A percentile compares a stretch with the other conserved stretches of the same genome.
Conservation (phyloP, 1,140 invertebrate species). For the Polypedilum pembai region DNA sequence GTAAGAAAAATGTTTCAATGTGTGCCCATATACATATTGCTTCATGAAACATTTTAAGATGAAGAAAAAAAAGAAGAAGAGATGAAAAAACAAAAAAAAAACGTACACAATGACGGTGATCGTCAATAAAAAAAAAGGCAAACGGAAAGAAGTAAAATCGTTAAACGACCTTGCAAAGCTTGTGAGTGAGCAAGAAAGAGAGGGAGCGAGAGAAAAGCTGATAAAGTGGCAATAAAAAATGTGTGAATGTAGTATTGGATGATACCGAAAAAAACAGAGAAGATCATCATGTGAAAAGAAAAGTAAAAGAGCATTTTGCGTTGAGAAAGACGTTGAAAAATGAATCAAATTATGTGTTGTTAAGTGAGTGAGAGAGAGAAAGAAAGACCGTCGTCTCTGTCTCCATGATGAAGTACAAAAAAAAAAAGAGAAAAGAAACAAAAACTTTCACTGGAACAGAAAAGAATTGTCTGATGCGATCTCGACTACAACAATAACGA, state of each 20-base stretch:
- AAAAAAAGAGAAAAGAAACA: conserved; percentile 9
- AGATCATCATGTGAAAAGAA: neutral
- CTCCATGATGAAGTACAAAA: neutral
- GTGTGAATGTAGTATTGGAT: conserved; percentile 14
- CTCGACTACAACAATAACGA: neutral
- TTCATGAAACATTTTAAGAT: neutral
- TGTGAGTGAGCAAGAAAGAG: neutral
- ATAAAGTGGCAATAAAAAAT: conserved; percentile 13
- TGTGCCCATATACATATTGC: conserved; percentile 3
- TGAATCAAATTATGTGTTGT: conserved; percentile 12
- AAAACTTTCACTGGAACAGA: conserved; percentile 16
- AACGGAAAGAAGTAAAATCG: conserved; percentile 17
- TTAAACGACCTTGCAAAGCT: conserved; percentile 5
- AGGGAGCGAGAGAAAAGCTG: neutral
- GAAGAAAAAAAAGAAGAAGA: neutral
- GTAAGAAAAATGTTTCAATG: neutral
- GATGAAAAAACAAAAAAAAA: neutral
- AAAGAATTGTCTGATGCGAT: conserved; percentile 14
- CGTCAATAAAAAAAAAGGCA: neutral
- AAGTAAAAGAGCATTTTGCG: conserved; percentile 1
- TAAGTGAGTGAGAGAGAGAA: neutral
- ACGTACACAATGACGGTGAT: conserved; percentile 1
- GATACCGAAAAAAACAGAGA: neutral
- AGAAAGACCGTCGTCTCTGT: neutral
- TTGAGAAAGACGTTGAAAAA: conserved; percentile 18